Conservation (phyloP, 1,140 invertebrate genomes). For the Calosoma granatense region DNA sequence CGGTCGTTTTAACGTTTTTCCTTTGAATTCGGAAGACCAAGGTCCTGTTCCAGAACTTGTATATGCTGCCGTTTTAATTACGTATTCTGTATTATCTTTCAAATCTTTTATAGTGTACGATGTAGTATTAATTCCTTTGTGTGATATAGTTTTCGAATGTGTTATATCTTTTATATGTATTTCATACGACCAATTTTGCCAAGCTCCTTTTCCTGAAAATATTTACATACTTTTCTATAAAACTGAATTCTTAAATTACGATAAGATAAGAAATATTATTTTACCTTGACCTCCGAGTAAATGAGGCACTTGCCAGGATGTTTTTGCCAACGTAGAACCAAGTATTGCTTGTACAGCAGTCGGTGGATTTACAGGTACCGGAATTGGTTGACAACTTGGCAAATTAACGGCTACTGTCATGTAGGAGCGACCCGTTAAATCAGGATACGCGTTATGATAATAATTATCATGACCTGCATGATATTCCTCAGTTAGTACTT, state of each 20-base stretch:
- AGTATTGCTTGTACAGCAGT: conserved; percentile 67
- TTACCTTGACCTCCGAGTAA: conserved; percentile 64
- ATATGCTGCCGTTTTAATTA: conserved; percentile 66
- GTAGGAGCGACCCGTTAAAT: conserved; percentile 22
- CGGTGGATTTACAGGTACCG: conserved; percentile 66
- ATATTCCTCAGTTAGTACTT: conserved; percentile 64
- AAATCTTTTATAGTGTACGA: conserved; percentile 55
- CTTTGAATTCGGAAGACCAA: conserved; percentile 65
- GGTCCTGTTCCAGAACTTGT: conserved; percentile 63
- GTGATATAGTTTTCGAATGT: conserved; percentile 37
- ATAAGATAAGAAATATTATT: conserved; percentile 9
- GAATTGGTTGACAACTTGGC: conserved; percentile 58
- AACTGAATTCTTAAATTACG: conserved; percentile 9
- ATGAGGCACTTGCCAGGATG: conserved; percentile 69
- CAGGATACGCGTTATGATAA: conserved; percentile 62
- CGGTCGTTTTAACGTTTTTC: conserved; percentile 48
- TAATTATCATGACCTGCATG: conserved; percentile 52
- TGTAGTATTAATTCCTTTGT: conserved; percentile 49
- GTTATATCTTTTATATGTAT: conserved; percentile 56
- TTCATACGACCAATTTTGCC: conserved; percentile 78
- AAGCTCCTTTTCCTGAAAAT: conserved; percentile 52
- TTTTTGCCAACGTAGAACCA: conserved; percentile 57
- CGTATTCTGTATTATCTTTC: conserved; percentile 61
- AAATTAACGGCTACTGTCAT: conserved; percentile 52
- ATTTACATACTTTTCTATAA: background rate